phyloP scores from a whole-genome alignment of 2,888 invertebrate genomes.

The Formica aserva region DNA sequence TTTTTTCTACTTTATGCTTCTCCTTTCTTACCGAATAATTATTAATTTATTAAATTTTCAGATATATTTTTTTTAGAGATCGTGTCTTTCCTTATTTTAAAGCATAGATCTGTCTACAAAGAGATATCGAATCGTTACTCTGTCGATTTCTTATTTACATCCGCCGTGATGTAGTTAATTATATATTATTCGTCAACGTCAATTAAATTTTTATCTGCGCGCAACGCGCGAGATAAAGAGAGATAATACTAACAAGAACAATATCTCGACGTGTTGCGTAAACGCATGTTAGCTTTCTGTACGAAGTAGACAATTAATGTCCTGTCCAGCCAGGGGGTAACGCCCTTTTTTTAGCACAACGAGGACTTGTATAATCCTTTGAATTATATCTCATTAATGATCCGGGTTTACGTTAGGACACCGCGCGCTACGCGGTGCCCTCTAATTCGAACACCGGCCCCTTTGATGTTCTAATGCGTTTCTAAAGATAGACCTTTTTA shows the following conservation, averaged over 20 bases:
- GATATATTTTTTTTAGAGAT: slow-evolving; percentile 11
- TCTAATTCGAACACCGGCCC: slow-evolving; percentile 57
- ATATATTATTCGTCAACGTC: slow-evolving; percentile 25
- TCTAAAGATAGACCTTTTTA: slow-evolving; percentile 45
- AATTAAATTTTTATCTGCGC: slow-evolving; percentile 45
- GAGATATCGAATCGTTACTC: background rate
- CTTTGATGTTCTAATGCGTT: slow-evolving; percentile 58
- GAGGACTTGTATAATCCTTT: slow-evolving; percentile 48
- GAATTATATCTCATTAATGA: slow-evolving; percentile 62
- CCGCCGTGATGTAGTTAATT: slow-evolving; percentile 25
- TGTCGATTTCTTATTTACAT: slow-evolving; percentile 39
- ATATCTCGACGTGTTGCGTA: slow-evolving; percentile 19
- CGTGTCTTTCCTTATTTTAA: background rate
- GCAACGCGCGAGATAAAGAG: slow-evolving; percentile 21
- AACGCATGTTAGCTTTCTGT: background rate
- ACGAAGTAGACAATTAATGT: slow-evolving; percentile 58
- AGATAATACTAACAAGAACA: background rate
- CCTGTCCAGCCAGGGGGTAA: slow-evolving; percentile 35
- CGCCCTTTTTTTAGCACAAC: slow-evolving; percentile 49
- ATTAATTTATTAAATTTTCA: background rate
- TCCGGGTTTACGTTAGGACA: slow-evolving; percentile 11
- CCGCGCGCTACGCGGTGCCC: slow-evolving; percentile 14
- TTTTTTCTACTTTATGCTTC: slow-evolving; percentile 71
- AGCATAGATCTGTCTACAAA: background rate
- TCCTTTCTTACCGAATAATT: background rate